A percentile compares a stretch with the other conserved stretches of the same genome.
phyloP scores from a whole-genome alignment of 2,113 vertebrate genomes.

The Dendropsophus ebraccatus region DNA sequence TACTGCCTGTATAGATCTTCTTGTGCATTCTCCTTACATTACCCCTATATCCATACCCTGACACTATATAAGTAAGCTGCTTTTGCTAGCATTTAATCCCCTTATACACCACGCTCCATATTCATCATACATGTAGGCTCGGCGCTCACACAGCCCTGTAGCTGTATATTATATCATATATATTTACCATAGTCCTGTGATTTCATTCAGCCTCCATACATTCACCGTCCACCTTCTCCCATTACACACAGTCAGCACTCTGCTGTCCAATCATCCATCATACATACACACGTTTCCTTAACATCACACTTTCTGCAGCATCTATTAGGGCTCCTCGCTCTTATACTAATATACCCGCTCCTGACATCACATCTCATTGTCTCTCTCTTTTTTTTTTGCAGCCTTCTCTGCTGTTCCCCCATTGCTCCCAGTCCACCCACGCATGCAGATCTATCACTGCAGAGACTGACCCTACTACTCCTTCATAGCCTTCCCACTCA shows the following conservation, averaged over 20 bases:
- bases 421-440: constrained; percentile 37
- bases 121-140: neutral
- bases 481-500: neutral
- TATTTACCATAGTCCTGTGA: neutral
- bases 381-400: neutral
- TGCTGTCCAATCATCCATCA: neutral
- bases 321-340: too few species aligned
- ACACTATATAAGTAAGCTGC: too few species aligned
- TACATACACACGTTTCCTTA: neutral
- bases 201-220: neutral
- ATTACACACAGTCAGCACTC: neutral
- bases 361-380: neutral
- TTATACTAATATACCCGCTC: neutral
- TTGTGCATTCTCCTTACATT: too few species aligned
- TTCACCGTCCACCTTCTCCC: neutral
- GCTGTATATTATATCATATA: neutral
- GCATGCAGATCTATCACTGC: constrained; percentile 32
- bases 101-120: neutral
- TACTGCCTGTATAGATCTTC: too few species aligned
- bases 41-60: too few species aligned
- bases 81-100: neutral
- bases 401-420: constrained; percentile 2
- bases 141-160: neutral
- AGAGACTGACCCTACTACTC: constrained; percentile 31
- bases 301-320: neutral